A percentile compares a stretch with the other conserved stretches of the same genome.
These are phyloP conservation scores for Eucidaris tribuloides DNA, from an alignment of 35 echinoderm and acorn worm species.

Conservation along the genomic window DNA sequence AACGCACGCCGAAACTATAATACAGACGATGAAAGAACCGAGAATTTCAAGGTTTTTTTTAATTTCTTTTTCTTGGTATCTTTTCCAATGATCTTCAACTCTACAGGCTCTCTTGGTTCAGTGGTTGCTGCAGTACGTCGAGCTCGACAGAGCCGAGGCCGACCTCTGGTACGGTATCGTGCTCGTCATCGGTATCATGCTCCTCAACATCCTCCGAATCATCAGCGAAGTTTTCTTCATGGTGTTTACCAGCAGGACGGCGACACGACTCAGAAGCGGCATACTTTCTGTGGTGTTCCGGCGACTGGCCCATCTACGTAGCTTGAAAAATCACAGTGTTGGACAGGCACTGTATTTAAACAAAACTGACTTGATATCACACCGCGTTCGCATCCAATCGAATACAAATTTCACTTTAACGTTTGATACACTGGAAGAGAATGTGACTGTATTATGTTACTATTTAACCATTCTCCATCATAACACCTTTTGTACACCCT, in stretches of 20 bases:
- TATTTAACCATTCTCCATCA: no score
- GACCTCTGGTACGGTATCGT: slow-evolving; percentile 54
- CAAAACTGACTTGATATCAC: no score
- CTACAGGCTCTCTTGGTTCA: slow-evolving; percentile 68
- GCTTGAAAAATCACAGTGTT: slow-evolving; percentile 84
- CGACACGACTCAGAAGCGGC: slow-evolving; percentile 57
- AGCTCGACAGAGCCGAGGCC: slow-evolving; percentile 19
- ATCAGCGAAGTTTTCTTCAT: slow-evolving; percentile 60
- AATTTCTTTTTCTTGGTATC: not conserved
- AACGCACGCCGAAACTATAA: no score
- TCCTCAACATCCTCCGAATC: slow-evolving; percentile 55
- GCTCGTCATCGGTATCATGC: slow-evolving; percentile 53
- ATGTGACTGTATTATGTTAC: no score
- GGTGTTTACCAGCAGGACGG: slow-evolving; percentile 60
- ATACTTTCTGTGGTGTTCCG: slow-evolving; percentile 63
- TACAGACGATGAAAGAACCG: no score
- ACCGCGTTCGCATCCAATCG: no score
- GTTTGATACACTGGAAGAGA: no score
- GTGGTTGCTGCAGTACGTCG: slow-evolving; percentile 57
- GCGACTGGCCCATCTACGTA: slow-evolving; percentile 68
- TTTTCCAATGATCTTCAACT: not conserved
- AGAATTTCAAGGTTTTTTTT: no score
- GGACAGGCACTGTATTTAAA: slow-evolving; percentile 89
- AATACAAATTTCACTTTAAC: no score
- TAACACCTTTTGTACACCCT: no score